Evolutionary conservation across 1,140 invertebrate species (phyloP).

Genomic region (Apis cerana): DNA sequence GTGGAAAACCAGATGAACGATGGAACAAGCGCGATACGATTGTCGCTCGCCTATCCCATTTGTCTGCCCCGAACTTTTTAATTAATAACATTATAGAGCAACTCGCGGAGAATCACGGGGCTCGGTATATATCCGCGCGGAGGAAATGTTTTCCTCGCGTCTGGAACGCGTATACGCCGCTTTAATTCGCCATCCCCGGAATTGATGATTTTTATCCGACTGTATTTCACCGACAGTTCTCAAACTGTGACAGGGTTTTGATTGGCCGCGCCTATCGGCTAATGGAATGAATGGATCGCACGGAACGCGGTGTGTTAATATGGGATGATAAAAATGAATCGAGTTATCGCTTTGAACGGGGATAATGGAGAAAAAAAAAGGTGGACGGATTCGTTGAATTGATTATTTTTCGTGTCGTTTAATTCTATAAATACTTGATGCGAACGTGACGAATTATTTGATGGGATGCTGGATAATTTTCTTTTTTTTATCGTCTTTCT

Average conservation of each 20-base stretch:
- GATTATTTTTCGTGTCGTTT: background rate
- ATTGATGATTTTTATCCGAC: constrained; percentile 31
- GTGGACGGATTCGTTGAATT: background rate
- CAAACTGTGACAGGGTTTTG: constrained; percentile 23
- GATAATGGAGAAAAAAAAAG: constrained; percentile 1
- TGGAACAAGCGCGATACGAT: constrained; percentile 47
- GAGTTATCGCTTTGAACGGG: constrained; percentile 2
- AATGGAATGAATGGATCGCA: constrained; percentile 31
- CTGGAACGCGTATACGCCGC: background rate
- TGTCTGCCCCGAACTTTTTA: constrained; percentile 75
- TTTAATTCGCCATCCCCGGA: constrained; percentile 14
- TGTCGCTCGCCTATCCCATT: constrained; percentile 67
- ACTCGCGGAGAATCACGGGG: constrained; percentile 26
- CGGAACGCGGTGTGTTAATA: too few species aligned
- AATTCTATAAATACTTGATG: too few species aligned
- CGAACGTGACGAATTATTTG: too few species aligned
- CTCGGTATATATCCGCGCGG: background rate
- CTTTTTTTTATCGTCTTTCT: too few species aligned
- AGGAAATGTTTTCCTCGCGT: background rate
- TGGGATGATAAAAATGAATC: constrained; percentile 9
- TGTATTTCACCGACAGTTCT: constrained; percentile 13
- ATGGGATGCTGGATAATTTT: too few species aligned
- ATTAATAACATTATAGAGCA: constrained; percentile 72
- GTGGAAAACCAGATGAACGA: too few species aligned
- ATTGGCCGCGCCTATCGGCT: constrained; percentile 30